phyloP scores from a whole-genome alignment of 2,797 vertebrate genomes.

The Schizopygopsis pylzovi region DNA sequence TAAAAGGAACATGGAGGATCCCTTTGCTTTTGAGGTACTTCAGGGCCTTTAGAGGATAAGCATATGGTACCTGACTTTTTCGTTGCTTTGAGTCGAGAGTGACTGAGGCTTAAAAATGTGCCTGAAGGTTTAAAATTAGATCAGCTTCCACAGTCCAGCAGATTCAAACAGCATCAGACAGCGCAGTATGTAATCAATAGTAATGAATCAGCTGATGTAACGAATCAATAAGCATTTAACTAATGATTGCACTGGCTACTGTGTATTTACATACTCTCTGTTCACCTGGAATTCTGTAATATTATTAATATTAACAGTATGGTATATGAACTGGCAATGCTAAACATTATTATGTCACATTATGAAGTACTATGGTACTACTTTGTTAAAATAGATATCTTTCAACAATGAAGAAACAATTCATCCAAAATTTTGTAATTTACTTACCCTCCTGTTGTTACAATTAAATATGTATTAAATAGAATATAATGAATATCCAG shows the following conservation, averaged over 20 bases:
- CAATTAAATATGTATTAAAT: background rate
- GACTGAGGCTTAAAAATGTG: conserved; percentile 30
- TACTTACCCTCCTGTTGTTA: background rate
- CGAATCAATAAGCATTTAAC: conserved; percentile 48
- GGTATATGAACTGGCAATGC: background rate
- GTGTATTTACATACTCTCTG: background rate
- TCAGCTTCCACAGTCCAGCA: conserved; percentile 11
- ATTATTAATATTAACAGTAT: conserved; percentile 11
- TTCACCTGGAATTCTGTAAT: conserved; percentile 25
- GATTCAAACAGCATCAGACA: background rate
- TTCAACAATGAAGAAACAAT: background rate
- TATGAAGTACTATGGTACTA: background rate
- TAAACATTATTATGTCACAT: background rate
- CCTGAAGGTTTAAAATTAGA: conserved; percentile 40
- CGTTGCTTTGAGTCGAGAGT: background rate
- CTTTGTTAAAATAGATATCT: background rate
- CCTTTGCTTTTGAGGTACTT: conserved; percentile 5
- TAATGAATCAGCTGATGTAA: conserved; percentile 43
- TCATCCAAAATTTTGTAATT: background rate
- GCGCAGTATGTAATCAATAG: conserved; percentile 45
- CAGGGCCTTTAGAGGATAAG: background rate
- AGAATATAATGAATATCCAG: background rate
- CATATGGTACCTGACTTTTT: conserved; percentile 14
- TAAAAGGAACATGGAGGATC: background rate
- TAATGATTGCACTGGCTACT: background rate